phyloP scores from a whole-genome alignment of 2,888 invertebrate genomes.

The Dione vanillae region DNA sequence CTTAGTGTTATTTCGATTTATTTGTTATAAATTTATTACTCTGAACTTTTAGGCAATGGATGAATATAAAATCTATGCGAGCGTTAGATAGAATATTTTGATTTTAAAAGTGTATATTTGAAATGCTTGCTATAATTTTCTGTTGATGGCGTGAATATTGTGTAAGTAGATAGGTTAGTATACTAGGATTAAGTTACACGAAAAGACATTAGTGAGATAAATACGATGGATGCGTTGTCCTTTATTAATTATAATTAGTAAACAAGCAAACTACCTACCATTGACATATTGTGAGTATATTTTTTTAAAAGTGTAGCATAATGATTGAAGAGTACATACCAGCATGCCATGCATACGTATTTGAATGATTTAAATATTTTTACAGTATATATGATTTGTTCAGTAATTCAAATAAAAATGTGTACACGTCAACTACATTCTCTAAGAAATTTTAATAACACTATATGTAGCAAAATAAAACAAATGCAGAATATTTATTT shows the following conservation, averaged over 20 bases:
- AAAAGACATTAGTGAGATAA: slow-evolving; percentile 81
- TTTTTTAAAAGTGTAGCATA: slow-evolving; percentile 16
- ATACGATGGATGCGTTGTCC: slow-evolving; percentile 37
- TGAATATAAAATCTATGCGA: slow-evolving; percentile 1
- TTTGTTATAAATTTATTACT: slow-evolving; percentile 18
- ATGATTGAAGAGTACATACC: background rate
- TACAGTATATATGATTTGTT: slow-evolving; percentile 23
- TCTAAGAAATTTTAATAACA: slow-evolving; percentile 22
- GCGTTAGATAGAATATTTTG: slow-evolving; percentile 1
- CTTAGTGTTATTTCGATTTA: background rate
- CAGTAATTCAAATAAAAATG: slow-evolving; percentile 12
- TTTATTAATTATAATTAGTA: slow-evolving; percentile 6
- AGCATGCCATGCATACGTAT: slow-evolving; percentile 6
- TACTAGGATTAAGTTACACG: slow-evolving; percentile 57
- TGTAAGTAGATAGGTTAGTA: slow-evolving; percentile 35
- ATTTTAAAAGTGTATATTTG: background rate
- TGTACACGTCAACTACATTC: slow-evolving; percentile 8
- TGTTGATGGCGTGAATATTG: slow-evolving; percentile 29
- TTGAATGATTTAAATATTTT: slow-evolving; percentile 27
- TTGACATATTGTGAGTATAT: slow-evolving; percentile 6
- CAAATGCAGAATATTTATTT: too few relatives aligned
- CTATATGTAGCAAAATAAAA: background rate
- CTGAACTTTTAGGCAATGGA: slow-evolving; percentile 27
- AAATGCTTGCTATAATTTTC: background rate
- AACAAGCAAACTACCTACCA: background rate